These are phyloP conservation scores for Graphium colonna DNA, from an alignment of 2,888 invertebrate species.

Conservation along the genomic window DNA sequence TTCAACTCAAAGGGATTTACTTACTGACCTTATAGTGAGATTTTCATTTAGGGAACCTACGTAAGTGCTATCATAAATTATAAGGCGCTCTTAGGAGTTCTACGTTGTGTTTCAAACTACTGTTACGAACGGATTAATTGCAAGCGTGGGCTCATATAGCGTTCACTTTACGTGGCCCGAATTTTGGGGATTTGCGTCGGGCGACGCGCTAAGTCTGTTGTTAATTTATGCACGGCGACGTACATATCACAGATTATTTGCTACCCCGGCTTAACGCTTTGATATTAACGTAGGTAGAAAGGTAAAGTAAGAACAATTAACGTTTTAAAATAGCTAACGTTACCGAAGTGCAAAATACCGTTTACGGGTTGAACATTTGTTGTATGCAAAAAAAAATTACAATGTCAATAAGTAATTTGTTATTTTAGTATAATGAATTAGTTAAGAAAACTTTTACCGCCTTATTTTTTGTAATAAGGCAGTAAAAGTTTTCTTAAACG, in stretches of 20 bases:
- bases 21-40: neutral
- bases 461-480: too few relatives aligned
- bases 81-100: neutral
- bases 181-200: slow-evolving; percentile 2
- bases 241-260: slow-evolving; percentile 1
- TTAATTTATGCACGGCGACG: slow-evolving; percentile 6
- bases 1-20: too few relatives aligned
- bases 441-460: too few relatives aligned
- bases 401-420: too few relatives aligned
- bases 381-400: too few relatives aligned
- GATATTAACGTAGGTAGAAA: neutral
- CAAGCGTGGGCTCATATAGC: neutral
- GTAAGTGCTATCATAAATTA: neutral
- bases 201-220: neutral
- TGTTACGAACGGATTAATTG: slow-evolving; percentile 7
- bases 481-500: too few relatives aligned
- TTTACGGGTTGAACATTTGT: too few relatives aligned
- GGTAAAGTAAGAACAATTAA: neutral
- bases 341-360: too few relatives aligned
- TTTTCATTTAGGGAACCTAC: neutral
- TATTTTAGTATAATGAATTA: too few relatives aligned
- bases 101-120: slow-evolving; percentile 4
- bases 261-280: neutral
- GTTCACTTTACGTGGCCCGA: slow-evolving; percentile 6
- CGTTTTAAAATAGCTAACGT: too few relatives aligned